Percentiles rank a stretch among this genome's conserved stretches.
Evolutionary conservation across 2,113 vertebrate species (phyloP).

Genomic region (Hylia prasina): DNA sequence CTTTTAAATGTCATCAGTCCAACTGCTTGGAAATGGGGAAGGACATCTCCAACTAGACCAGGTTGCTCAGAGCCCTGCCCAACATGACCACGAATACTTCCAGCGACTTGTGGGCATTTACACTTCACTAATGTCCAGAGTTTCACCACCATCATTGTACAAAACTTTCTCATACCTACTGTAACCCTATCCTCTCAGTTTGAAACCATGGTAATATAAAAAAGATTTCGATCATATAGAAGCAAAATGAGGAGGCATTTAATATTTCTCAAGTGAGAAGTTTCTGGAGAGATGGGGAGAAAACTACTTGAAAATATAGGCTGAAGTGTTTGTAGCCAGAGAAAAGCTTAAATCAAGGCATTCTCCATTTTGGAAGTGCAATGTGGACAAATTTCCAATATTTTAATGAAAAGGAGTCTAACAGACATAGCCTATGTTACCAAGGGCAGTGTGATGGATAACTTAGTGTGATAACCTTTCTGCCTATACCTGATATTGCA

Average conservation of each 20-base stretch:
- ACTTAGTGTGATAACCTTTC: background rate
- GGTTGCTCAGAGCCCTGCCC: background rate
- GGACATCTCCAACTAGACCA: background rate
- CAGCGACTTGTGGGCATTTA: background rate
- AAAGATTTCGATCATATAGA: background rate
- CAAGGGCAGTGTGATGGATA: background rate
- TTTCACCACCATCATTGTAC: background rate
- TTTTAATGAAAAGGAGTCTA: background rate
- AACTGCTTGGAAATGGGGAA: background rate
- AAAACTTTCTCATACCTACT: background rate
- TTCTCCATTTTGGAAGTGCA: background rate
- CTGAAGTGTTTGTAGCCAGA: background rate
- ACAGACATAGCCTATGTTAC: background rate
- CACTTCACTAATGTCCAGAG: background rate
- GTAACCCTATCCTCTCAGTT: background rate
- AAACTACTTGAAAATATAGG: background rate
- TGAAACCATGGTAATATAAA: background rate
- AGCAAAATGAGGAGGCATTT: background rate
- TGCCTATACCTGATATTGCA: background rate
- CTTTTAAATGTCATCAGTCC: background rate
- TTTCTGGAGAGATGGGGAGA: background rate
- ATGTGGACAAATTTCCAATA: background rate
- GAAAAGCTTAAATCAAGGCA: background rate
- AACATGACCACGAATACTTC: background rate
- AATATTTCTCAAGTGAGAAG: background rate